phyloP scores from a whole-genome alignment of 53 echinoderm and acorn worm genomes.

The Hippasteria phrygiana region DNA sequence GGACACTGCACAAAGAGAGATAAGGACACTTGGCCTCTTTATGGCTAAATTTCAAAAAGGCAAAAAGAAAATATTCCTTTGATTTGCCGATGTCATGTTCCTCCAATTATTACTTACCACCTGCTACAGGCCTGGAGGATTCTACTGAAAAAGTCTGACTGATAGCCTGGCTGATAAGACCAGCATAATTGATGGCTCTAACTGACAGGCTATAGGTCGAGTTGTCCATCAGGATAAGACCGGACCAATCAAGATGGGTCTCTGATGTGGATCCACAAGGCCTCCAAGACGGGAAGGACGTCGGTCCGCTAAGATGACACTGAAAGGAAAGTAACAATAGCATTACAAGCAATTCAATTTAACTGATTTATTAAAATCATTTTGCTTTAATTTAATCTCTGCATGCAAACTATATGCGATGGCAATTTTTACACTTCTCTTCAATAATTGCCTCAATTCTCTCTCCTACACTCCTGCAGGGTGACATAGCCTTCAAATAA shows the following conservation, averaged over 20 bases:
- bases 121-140: neutral
- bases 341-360: neutral
- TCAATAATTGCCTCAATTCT: no score
- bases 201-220: constrained; percentile 21
- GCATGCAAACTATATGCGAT: no score
- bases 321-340: neutral
- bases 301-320: constrained; percentile 25
- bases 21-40: no score
- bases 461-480: no score
- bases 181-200: constrained; percentile 58
- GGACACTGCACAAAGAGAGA: no score
- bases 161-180: constrained; percentile 30
- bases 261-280: constrained; percentile 18
- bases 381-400: no score
- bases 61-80: no score
- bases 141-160: constrained; percentile 26
- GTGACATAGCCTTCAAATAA: no score
- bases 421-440: no score
- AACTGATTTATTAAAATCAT: neutral
- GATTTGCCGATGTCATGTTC: no score
- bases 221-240: constrained; percentile 8
- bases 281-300: neutral
- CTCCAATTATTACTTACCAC: neutral
- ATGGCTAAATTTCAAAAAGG: no score
- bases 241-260: constrained; percentile 19